Evolutionary conservation across 2,888 invertebrate genomes (phyloP), one percentile per base, ranked within the genome.

Genomic region (Agonopterix arenella): DNA sequence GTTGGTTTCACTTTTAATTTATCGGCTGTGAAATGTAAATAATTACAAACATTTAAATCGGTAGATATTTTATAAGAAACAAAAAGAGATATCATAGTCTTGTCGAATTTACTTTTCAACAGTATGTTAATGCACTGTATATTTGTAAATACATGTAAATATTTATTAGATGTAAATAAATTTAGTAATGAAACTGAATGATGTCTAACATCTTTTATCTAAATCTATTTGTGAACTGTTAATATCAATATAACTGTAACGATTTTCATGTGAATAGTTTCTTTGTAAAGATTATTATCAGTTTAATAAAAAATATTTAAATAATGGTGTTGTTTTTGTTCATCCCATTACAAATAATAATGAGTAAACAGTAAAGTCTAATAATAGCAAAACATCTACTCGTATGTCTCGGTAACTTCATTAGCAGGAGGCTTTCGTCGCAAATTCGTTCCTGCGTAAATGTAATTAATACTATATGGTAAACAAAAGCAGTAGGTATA

Each of bases 141-240:
- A 40, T 10, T 50, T 73, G 65, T 68, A 68, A 57, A 68, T 69
- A 59, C 50, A 58, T 80, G 73, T 79, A 78, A 64, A 68, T 71
- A 11, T 78, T 78, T 62, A 57, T 59, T n/a, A n/a, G n/a, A n/a
- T n/a, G n/a, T n/a, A n/a, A 54, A 48, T 60, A 65, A 62, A 49
- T 47, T 59, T 60, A 48, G 57, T 60, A 58, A 40, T 36, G n/a
- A 16, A 36, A 36, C n/a, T 8, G 11, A 70, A 66, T 56, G 84
- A 80, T 83, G 83, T 83, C 47, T 77, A 73, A 83, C 84, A 86
- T 84, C 83, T 83, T 83, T 81, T 81, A 83, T 79, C 76, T 71
- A 57, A 67, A 76, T 76, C 73, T 77, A 74, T 73, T 77, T 80
- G 83, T 84, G 79, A 76, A 81, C 67, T 79, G 78, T 80, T 80